Base-by-base conservation (phyloP, 2,888 invertebrate genomes). In the Lucinisca nassula region DNA sequence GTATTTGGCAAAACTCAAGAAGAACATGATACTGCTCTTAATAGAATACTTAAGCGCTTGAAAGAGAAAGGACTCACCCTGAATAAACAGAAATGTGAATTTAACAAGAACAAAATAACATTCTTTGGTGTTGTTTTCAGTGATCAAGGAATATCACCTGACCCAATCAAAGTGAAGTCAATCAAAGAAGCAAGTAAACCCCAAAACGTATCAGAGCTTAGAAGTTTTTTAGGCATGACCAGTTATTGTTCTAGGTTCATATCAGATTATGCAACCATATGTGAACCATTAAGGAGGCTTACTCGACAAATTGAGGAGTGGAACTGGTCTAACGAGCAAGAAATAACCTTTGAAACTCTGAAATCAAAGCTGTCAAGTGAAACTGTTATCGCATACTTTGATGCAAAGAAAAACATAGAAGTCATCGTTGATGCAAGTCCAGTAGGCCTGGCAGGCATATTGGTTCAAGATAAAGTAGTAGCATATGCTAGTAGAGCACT, bases 21-120 rank as follows among this genome's bases (percentile, higher is more conserved):
- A 67, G 93, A 95, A 70, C 96, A 95, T 82, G 94, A 96, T 82
- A 49, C 37, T 35, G 83, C 93, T 14, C 80, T 96, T 27, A 38
- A 84, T 35, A 67, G 87, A 77, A 94, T 95, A 32, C 88, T 89
- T 77, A 73, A 83, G 74, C 87, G 84, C 61, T 73, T 88, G 61
- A 37, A 87, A 38, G 82, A 85, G 21, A 84, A 84, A 76, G 86
- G 87, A 35, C 51, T 92, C 14, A 93, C 93, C 8, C 80, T 93
- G 0, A 93, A 93, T 73, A 74, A 74, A 35, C 76, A 93, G 1
- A 96, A 96, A 89, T 96, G 95, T 87, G 74, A 87, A 55, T 90
- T 81, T 49, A 86, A 81, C 32, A 80, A 81, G 35, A 37, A 79
- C 6, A 45, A 37, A 81, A 27, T 94, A 92, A 81, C 79, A 37